Evolutionary conservation across 2,888 invertebrate species (phyloP).

Genomic region (Desoria tigrina): DNA sequence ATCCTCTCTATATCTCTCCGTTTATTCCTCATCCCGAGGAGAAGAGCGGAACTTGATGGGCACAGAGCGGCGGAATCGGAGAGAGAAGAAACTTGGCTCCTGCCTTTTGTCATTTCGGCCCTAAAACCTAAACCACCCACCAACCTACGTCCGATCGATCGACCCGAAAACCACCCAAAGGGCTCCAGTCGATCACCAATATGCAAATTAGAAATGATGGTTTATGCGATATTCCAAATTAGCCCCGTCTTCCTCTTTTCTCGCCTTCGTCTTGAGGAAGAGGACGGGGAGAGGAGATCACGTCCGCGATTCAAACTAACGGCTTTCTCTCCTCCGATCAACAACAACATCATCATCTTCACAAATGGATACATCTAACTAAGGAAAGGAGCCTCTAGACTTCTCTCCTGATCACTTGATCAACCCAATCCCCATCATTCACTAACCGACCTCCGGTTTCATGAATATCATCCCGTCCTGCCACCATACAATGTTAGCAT

Average conservation of each 20-base stretch:
- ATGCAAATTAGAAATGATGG: slow-evolving; percentile 46
- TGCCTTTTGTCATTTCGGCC: slow-evolving; percentile 29
- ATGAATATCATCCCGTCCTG: slow-evolving; percentile 14
- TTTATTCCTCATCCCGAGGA: slow-evolving; percentile 13
- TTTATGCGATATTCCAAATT: slow-evolving; percentile 43
- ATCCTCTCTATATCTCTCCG: slow-evolving; percentile 12
- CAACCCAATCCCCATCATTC: slow-evolving; percentile 9
- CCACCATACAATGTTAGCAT: background rate
- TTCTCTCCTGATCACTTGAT: slow-evolving; percentile 15
- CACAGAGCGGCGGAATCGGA: background rate
- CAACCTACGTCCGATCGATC: slow-evolving; percentile 31
- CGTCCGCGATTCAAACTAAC: background rate
- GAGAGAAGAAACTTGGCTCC: slow-evolving; percentile 5
- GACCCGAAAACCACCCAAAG: slow-evolving; percentile 35
- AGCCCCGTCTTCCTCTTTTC: slow-evolving; percentile 28
- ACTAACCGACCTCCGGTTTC: background rate
- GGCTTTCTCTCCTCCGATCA: background rate
- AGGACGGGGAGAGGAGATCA: background rate
- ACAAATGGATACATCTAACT: slow-evolving; percentile 1
- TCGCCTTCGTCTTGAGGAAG: background rate
- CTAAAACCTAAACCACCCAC: slow-evolving; percentile 21
- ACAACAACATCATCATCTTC: slow-evolving; percentile 11
- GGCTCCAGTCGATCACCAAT: slow-evolving; percentile 42
- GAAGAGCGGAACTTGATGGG: background rate
- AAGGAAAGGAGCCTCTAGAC: slow-evolving; percentile 1